A percentile compares a stretch with the other conserved stretches of the same genome.
These are phyloP conservation scores for Oreamnos americanus DNA, from an alignment of 2,113 vertebrate genomes.

Conservation along the genomic window DNA sequence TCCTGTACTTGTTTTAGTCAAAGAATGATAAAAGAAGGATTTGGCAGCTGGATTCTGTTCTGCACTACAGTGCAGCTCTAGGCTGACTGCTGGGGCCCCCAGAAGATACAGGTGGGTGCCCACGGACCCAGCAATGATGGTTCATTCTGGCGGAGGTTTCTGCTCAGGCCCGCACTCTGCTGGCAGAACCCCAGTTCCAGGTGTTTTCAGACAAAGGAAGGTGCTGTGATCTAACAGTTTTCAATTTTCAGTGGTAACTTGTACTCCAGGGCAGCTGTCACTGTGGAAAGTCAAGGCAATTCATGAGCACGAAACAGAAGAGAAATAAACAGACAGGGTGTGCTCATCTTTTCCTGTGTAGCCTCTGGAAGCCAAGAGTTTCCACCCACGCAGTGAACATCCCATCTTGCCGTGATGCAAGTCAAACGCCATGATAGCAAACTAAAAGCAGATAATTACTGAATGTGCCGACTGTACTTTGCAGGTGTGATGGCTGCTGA, in stretches of 20 bases:
- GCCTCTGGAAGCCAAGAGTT: neutral
- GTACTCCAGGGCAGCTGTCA: neutral
- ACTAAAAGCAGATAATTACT: neutral
- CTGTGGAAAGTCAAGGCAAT: neutral
- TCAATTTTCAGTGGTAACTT: neutral
- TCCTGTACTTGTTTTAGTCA: neutral
- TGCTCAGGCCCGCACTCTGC: rapidly evolving
- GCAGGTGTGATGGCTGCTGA: neutral
- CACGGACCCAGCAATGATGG: rapidly evolving
- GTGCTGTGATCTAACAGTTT: neutral
- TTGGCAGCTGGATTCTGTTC: neutral
- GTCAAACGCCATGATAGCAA: neutral
- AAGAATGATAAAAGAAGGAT: neutral
- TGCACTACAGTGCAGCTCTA: neutral
- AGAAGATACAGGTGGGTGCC: neutral
- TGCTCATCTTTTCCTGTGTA: neutral
- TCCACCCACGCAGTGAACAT: neutral
- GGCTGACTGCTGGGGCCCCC: neutral
- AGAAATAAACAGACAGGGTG: neutral
- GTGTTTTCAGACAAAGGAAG: neutral
- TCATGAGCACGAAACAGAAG: neutral
- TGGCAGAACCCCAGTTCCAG: no score
- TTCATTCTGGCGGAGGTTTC: neutral
- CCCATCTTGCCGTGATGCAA: neutral
- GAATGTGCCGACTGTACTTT: neutral